phyloP scores from a whole-genome alignment of 2,113 vertebrate genomes.

The Otis tarda region DNA sequence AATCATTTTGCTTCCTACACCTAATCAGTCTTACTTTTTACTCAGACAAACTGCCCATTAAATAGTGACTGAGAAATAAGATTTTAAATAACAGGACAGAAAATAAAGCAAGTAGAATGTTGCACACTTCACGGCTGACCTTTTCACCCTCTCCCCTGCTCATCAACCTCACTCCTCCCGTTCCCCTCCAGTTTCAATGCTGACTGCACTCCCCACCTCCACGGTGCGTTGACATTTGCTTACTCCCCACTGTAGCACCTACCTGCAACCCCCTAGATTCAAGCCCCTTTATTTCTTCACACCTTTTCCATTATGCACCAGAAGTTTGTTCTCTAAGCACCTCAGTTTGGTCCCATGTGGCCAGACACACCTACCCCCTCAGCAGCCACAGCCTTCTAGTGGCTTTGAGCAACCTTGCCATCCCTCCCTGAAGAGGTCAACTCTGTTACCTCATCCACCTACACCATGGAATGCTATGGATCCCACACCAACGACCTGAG shows the following conservation, averaged over 20 bases:
- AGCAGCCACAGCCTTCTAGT: background rate
- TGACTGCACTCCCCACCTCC: background rate
- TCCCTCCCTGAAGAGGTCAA: background rate
- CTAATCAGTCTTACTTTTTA: background rate
- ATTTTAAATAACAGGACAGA: slow-evolving; percentile 5
- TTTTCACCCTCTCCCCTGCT: background rate
- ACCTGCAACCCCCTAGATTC: background rate
- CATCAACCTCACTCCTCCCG: background rate
- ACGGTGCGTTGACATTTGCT: rapidly evolving
- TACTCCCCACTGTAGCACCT: background rate
- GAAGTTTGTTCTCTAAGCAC: background rate
- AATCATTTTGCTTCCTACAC: background rate
- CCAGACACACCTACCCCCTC: background rate
- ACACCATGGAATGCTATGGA: background rate
- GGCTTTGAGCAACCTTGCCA: background rate
- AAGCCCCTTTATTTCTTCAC: background rate
- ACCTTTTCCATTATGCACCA: background rate
- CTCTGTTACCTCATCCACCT: background rate
- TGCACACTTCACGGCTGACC: background rate
- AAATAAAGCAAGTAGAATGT: slow-evolving; percentile 23
- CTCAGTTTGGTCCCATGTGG: background rate
- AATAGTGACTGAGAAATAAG: slow-evolving; percentile 38
- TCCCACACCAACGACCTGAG: rapidly evolving
- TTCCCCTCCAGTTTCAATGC: background rate
- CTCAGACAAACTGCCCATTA: slow-evolving; percentile 2